Base-by-base conservation (phyloP, 2,888 invertebrate genomes). In the Asteroscopus sphinx region DNA sequence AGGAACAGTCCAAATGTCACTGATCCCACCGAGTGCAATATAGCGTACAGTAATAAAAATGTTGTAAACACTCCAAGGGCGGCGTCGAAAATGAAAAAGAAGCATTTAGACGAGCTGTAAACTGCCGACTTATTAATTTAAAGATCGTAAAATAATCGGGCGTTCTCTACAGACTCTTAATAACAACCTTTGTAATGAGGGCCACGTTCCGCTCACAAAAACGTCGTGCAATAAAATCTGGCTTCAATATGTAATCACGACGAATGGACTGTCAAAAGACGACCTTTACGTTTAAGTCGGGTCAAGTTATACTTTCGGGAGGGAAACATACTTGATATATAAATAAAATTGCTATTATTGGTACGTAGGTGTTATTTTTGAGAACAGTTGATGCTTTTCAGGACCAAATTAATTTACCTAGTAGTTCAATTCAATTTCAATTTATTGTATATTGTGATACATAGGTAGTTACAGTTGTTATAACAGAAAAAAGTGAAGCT, bases 121-220 rank as follows among this genome's bases (percentile, higher is more conserved):
- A 86, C 79, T 79, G 78, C 65, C 73, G 70, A 75, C 79, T 85
- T 85, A 86, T 88, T 87, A 85, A 87, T 87, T 86, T 81, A 73
- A 79, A 80, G 68, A 76, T 77, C 81, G 77, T 83, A 83, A 87
- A 86, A 82, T 80, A 79, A 80, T n/a, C n/a, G 77, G 73, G 74
- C 76, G 66, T 74, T 58, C 49, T 68, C 49, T 58, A 70, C 63
- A 44, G 71, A 69, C 70, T 52, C 51, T 71, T 75, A 81, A 79
- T 85, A 83, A 81, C 80, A 83, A 83, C 81, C 75, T 78, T 70
- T 66, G 80, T 80, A 84, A 86, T 84, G 81, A 79, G 73, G 66
- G 67, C 61, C 46, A 49, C 52, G 57, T 59, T 63, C 60, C 66
- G 67, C 64, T 67, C 52, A 67, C 61, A 77, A 78, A 74, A 72